Evolutionary conservation across 2,797 vertebrate species (phyloP).

Genomic region (Microctenopoma stevenorrisi): DNA sequence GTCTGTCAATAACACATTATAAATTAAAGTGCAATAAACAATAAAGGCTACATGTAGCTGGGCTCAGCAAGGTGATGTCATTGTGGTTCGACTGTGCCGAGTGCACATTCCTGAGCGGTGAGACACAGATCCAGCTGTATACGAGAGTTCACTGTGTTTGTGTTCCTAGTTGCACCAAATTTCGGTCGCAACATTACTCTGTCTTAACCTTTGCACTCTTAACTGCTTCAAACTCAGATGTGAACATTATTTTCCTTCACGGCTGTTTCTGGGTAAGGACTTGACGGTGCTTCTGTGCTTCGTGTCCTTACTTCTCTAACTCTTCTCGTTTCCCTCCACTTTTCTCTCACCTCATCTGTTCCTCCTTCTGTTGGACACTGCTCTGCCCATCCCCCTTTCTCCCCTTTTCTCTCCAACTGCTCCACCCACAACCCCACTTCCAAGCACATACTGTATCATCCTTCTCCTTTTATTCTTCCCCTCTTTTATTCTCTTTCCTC

Average conservation of each 20-base stretch:
- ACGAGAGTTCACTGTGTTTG: conserved; percentile 41
- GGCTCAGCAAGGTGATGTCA: conserved; percentile 81
- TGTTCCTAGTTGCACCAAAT: conserved; percentile 35
- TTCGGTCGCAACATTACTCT: neutral
- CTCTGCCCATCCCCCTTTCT: conserved; percentile 67
- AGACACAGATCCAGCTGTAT: conserved; percentile 69
- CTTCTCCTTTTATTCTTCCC: conserved; percentile 14
- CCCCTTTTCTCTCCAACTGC: conserved; percentile 51
- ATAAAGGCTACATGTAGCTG: conserved; percentile 44
- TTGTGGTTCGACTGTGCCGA: conserved; percentile 70
- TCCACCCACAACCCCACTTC: conserved; percentile 66
- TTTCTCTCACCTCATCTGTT: conserved; percentile 73
- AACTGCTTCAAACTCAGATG: conserved; percentile 11
- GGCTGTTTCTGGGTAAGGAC: conserved; percentile 38
- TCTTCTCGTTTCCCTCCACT: conserved; percentile 64
- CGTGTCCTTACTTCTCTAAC: conserved; percentile 38
- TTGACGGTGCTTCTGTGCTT: conserved; percentile 39
- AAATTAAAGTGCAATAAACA: conserved; percentile 44
- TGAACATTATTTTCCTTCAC: conserved; percentile 15
- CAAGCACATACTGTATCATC: conserved; percentile 58
- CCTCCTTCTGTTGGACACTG: conserved; percentile 74
- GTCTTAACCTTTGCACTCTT: conserved; percentile 18
- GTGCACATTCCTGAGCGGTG: conserved; percentile 80
- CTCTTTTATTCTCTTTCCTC: conserved; percentile 57
- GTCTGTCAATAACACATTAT: conserved; percentile 24